phyloP scores from a whole-genome alignment of 2,113 vertebrate species.

The Notiomystis cincta region DNA sequence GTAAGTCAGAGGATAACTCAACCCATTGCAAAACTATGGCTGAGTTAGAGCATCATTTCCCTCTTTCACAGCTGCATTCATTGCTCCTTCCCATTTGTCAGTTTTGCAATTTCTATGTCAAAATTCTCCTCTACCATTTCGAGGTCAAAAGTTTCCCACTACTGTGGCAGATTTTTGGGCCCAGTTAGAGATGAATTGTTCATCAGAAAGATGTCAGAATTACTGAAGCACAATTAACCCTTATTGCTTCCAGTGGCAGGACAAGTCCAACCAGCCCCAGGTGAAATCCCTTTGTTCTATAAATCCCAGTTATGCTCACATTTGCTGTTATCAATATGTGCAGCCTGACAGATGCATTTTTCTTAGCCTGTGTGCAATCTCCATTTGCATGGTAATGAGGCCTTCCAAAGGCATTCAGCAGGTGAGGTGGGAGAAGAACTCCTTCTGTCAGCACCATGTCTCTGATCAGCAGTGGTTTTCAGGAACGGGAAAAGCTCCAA shows the following conservation, averaged over 20 bases:
- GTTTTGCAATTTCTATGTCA: neutral
- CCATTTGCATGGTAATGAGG: slow-evolving; percentile 43
- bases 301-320: neutral
- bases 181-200: neutral
- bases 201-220: neutral
- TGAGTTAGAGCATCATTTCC: neutral
- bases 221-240: slow-evolving; percentile 8
- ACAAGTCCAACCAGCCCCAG: neutral
- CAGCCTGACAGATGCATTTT: slow-evolving; percentile 17
- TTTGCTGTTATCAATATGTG: neutral
- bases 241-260: neutral
- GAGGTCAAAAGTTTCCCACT: neutral
- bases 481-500: neutral
- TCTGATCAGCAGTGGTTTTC: neutral
- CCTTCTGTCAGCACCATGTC: neutral
- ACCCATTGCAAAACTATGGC: neutral
- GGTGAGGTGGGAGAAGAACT: neutral
- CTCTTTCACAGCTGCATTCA: neutral
- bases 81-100: neutral
- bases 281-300: neutral
- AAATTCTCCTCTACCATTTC: neutral
- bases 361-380: neutral
- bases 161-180: neutral
- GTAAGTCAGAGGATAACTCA: neutral
- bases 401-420: neutral